Percentiles rank a stretch among this genome's conserved stretches.
Evolutionary conservation across 2,888 invertebrate species (phyloP).

Genomic region (Boloria euphrosyne): DNA sequence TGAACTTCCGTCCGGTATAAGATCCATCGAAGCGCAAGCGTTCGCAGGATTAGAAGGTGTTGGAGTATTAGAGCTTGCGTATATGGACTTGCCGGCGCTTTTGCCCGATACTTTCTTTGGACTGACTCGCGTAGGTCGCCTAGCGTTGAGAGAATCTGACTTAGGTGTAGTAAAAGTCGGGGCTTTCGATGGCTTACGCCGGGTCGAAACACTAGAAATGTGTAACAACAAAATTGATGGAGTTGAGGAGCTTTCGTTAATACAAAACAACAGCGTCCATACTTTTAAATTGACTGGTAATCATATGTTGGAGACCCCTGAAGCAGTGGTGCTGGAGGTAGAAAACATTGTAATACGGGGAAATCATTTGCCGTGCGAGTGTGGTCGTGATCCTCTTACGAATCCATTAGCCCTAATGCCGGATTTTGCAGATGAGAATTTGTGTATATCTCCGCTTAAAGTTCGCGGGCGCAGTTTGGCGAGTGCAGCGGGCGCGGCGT

Average conservation of each 20-base stretch:
- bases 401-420: conserved; percentile 87
- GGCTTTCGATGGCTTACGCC: conserved; percentile 89
- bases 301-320: conserved; percentile 91
- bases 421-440: conserved; percentile 89
- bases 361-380: conserved; percentile 94
- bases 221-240: conserved; percentile 93
- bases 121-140: conserved; percentile 87
- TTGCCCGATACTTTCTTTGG: conserved; percentile 89
- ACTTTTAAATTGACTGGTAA: conserved; percentile 90
- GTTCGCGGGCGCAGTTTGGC: conserved; percentile 90
- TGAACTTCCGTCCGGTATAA: conserved; percentile 91
- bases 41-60: conserved; percentile 92
- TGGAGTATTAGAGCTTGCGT: conserved; percentile 90
- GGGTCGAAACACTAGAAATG: conserved; percentile 88
- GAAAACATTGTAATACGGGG: conserved; percentile 87
- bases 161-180: conserved; percentile 88
- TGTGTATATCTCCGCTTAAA: conserved; percentile 92
- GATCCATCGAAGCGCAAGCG: conserved; percentile 88
- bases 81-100: conserved; percentile 90
- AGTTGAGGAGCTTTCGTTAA: conserved; percentile 88
- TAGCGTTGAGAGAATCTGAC: conserved; percentile 92
- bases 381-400: conserved; percentile 89
- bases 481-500: conserved; percentile 67
- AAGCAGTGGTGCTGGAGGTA: conserved; percentile 87
- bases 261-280: conserved; percentile 86